These are phyloP conservation scores for Digitonthophagus gazella DNA, from an alignment of 2,888 invertebrate species.

Conservation along the genomic window DNA sequence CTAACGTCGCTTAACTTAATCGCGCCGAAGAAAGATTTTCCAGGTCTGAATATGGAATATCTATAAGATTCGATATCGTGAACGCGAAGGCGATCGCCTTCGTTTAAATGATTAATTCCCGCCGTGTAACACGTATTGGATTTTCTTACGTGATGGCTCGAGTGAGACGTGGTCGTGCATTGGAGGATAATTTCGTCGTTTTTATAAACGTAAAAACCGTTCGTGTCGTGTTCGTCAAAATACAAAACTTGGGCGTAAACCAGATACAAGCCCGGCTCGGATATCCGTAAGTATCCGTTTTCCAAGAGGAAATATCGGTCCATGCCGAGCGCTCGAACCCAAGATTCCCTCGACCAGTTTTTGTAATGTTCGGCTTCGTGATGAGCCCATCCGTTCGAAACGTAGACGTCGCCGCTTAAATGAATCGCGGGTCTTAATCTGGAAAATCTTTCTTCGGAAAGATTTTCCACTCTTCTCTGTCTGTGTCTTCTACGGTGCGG, in stretches of 20 bases:
- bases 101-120: slow-evolving; percentile 61
- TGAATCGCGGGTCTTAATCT: slow-evolving; percentile 60
- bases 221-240: slow-evolving; percentile 72
- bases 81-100: slow-evolving; percentile 66
- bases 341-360: slow-evolving; percentile 65
- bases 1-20: slow-evolving; percentile 65
- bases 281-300: slow-evolving; percentile 66
- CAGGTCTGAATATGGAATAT: slow-evolving; percentile 68
- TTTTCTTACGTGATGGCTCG: slow-evolving; percentile 55
- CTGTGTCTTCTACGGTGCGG: slow-evolving; percentile 32
- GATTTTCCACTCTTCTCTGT: slow-evolving; percentile 31
- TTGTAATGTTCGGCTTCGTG: slow-evolving; percentile 64
- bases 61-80: slow-evolving; percentile 68
- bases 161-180: slow-evolving; percentile 68
- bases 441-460: slow-evolving; percentile 23
- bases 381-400: slow-evolving; percentile 64
- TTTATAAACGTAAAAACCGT: slow-evolving; percentile 70
- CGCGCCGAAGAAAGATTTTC: slow-evolving; percentile 82
- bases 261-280: slow-evolving; percentile 71
- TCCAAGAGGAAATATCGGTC: slow-evolving; percentile 59
- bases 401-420: slow-evolving; percentile 63
- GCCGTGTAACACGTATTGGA: slow-evolving; percentile 76
- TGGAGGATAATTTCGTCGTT: slow-evolving; percentile 67
- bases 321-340: slow-evolving; percentile 62
- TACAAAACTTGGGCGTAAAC: slow-evolving; percentile 83